A percentile compares a stretch with the other conserved stretches of the same genome.
Conservation (phyloP, 1,140 invertebrate genomes). For the Cardiocondyla obscurior region DNA sequence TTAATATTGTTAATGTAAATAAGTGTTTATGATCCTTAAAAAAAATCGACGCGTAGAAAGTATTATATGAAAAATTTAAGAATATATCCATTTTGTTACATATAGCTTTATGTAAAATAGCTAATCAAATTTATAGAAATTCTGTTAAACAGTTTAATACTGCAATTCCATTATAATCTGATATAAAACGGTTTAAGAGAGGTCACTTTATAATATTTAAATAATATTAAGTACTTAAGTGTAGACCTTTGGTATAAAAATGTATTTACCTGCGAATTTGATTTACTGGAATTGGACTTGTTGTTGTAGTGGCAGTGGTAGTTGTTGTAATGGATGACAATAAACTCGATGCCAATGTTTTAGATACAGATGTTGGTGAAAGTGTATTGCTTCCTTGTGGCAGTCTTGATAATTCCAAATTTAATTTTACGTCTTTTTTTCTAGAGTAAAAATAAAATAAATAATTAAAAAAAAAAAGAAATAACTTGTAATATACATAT, state of each 20-base stretch:
- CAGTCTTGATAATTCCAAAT: conserved; percentile 81
- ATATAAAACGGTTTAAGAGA: not conserved
- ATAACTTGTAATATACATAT: conserved; percentile 10
- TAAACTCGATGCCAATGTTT: conserved; percentile 80
- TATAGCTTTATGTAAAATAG: not conserved
- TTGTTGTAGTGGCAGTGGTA: conserved; percentile 78
- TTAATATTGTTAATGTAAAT: conserved; percentile 29
- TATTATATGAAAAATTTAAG: not conserved
- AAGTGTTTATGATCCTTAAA: not conserved
- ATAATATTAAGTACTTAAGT: conserved; percentile 11
- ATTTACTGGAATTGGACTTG: conserved; percentile 84
- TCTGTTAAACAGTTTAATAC: conserved; percentile 23
- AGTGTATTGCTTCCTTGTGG: conserved; percentile 81
- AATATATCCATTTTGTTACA: not conserved
- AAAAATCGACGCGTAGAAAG: not conserved
- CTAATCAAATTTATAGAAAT: not conserved
- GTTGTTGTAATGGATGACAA: conserved; percentile 79
- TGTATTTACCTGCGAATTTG: conserved; percentile 86
- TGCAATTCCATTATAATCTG: conserved; percentile 13
- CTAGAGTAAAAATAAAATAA: conserved; percentile 69
- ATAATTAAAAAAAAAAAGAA: conserved; percentile 47
- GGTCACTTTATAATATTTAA: not conserved
- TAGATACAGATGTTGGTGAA: conserved; percentile 78
- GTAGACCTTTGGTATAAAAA: conserved; percentile 12
- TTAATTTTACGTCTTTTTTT: conserved; percentile 82